Base-by-base conservation (phyloP, 2,797 vertebrate species). In the Poeciliopsis turneri region DNA sequence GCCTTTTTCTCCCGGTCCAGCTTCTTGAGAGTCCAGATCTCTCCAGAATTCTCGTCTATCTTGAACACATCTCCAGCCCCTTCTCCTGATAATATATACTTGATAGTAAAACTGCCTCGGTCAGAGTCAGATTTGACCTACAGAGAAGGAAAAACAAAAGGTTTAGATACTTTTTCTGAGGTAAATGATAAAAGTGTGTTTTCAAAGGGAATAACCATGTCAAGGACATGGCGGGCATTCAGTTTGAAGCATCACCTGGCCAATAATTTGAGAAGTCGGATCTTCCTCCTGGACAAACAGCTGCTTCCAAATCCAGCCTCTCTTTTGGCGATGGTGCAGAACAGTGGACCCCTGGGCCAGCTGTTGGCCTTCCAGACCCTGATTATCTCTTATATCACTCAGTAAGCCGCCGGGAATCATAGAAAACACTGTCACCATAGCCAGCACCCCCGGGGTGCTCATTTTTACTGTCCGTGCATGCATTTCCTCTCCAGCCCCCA, bases 1-100 rank as follows among this genome's bases (percentile, higher is more conserved):
- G 97, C 80, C 81, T 95, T 98, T 74, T 97, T 88, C 83, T 99
- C 98, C 59, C 98, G 93, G 85, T 99, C 97, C 18, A 99, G 93
- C 79, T 95, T 97, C 93, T 95, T 92, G n/a, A 86, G 88, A 0
- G 93, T 92, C 3, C 93, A 89, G 81, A 99, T 96, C 80, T 95
- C 96, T 18, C 98, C 98, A 0, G 93, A 94, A 64, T 87, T 83
- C 87, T 97, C 94, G 57, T 98, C 74, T 28, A 98, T 98, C 76
- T 59, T 33, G 86, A 99, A 99, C 83, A 95, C 81, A 25, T 90
- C 96, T 46, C 94, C 97, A 25, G 97, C 97, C 49, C 97, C 98
- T 82, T 96, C 96, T 72, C 97, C 98, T 16, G 94, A 92, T 80
- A 98, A 93, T 80, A 95, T 84, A 77, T 99, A 98, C 87, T 94